Evolutionary conservation across 2,888 invertebrate genomes (phyloP), one percentile per base, ranked within the genome.

Genomic region (Lamproptera curius): DNA sequence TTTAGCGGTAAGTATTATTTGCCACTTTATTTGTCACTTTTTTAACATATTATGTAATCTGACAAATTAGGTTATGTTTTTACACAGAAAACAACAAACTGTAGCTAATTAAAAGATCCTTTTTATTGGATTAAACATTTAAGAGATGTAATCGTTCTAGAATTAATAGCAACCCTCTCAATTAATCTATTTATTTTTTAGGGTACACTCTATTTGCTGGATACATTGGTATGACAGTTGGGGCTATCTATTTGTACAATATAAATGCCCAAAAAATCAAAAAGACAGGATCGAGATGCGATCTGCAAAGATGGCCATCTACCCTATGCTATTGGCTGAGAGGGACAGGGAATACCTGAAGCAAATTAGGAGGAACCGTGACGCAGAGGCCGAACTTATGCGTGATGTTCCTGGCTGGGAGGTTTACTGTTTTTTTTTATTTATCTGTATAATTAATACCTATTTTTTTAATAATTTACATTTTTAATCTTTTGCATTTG

Each of bases 391-490:
- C 1, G 92, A 94, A 46, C 85, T 98, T 23, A 98, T 98, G 98
- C 92, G 92, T 56, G 91, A 97, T 75, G 95, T 96, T 10, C 93
- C 94, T 49, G 94, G 94, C 57, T 98, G 98, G 98, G 92, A 94
- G 88, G 91, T 90, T 63, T 52, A 26, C 11, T n/a, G 2, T 37
- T 15, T 43, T 16, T 20, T 31, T 15, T 28, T 6, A 3, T 16
- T 36, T 20, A 42, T n/a, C n/a, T n/a, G n/a, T n/a, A n/a, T n/a
- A n/a, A n/a, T n/a, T 13, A 11, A n/a, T 17, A 16, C 38, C 11
- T 33, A n/a, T n/a, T n/a, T n/a, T n/a, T n/a, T n/a, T n/a, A n/a
- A n/a, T n/a, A n/a, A n/a, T n/a, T n/a, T n/a, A n/a, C n/a, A n/a
- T n/a, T n/a, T n/a, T n/a, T n/a, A n/a, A n/a, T n/a, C n/a, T n/a